Evolutionary conservation across 2,888 invertebrate genomes (phyloP).

Genomic region (Drosophila pseudotalamancana): DNA sequence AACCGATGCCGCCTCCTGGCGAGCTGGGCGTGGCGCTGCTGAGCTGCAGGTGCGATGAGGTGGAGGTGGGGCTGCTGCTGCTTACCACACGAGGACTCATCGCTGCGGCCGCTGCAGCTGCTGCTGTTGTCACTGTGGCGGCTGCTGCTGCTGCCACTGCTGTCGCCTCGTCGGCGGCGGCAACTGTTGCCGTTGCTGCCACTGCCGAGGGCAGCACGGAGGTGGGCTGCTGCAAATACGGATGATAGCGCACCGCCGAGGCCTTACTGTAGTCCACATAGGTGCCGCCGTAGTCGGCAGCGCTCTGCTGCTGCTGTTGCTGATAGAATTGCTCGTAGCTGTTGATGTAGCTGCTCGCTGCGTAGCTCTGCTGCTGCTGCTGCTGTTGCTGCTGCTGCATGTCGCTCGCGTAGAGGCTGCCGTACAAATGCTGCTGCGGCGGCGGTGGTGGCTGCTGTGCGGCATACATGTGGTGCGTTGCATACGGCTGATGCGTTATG

Average conservation of each 20-base stretch:
- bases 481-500: slow-evolving; percentile 74
- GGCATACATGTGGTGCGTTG: slow-evolving; percentile 68
- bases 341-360: slow-evolving; percentile 79
- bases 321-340: slow-evolving; percentile 84
- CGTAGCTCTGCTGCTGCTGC: slow-evolving; percentile 60
- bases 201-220: slow-evolving; percentile 40
- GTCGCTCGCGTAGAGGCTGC: slow-evolving; percentile 64
- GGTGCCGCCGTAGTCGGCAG: slow-evolving; percentile 51
- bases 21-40: slow-evolving; percentile 71
- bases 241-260: slow-evolving; percentile 79
- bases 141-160: slow-evolving; percentile 68
- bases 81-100: slow-evolving; percentile 84
- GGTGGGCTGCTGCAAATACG: slow-evolving; percentile 78
- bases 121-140: slow-evolving; percentile 48
- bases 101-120: slow-evolving; percentile 72
- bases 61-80: slow-evolving; percentile 83
- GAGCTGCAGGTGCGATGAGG: slow-evolving; percentile 73
- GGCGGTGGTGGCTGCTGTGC: slow-evolving; percentile 68
- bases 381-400: slow-evolving; percentile 62
- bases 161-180: slow-evolving; percentile 23
- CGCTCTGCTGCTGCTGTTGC: slow-evolving; percentile 73
- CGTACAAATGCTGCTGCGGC: slow-evolving; percentile 82
- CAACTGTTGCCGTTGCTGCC: slow-evolving; percentile 22
- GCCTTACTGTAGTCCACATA: slow-evolving; percentile 64
- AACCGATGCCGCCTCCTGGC: slow-evolving; percentile 84